Evolutionary conservation across 2,888 invertebrate genomes (phyloP).

Genomic region (Anthophora plumipes): DNA sequence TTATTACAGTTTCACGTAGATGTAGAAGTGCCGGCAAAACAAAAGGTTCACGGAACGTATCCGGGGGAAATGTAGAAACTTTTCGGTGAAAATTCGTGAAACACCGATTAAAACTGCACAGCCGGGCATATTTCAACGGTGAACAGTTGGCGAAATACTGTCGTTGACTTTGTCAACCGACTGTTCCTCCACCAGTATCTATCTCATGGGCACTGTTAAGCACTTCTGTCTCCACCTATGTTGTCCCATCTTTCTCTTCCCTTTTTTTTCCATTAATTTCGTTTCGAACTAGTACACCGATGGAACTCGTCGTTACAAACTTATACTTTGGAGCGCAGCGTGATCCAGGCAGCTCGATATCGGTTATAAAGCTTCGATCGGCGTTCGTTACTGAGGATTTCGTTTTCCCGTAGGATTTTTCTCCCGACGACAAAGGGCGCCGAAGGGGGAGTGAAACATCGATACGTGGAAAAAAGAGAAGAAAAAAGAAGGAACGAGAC

Average conservation of each 20-base stretch:
- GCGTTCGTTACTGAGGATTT: slow-evolving; percentile 26
- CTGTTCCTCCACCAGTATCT: slow-evolving; percentile 62
- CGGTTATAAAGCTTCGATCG: slow-evolving; percentile 34
- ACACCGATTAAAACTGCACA: slow-evolving; percentile 61
- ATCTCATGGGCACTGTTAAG: slow-evolving; percentile 57
- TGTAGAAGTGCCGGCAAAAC: not conserved
- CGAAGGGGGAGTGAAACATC: not conserved
- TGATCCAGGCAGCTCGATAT: slow-evolving; percentile 47
- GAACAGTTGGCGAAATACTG: slow-evolving; percentile 60
- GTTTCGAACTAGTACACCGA: not conserved
- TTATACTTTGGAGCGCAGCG: slow-evolving; percentile 35
- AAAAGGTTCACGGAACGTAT: slow-evolving; percentile 44
- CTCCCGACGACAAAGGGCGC: not conserved
- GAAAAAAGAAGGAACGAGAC: not conserved
- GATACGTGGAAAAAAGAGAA: not conserved
- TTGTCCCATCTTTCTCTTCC: not conserved
- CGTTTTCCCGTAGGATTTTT: slow-evolving; percentile 17
- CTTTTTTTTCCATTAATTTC: not conserved
- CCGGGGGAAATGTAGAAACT: slow-evolving; percentile 57
- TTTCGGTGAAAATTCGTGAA: slow-evolving; percentile 47
- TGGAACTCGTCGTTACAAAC: slow-evolving; percentile 50
- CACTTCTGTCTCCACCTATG: not conserved
- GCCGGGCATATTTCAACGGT: slow-evolving; percentile 63
- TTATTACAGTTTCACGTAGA: slow-evolving; percentile 38
- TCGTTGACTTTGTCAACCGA: slow-evolving; percentile 55